phyloP scores from a whole-genome alignment of 2,888 invertebrate genomes.

The Shargacucullia verbasci region DNA sequence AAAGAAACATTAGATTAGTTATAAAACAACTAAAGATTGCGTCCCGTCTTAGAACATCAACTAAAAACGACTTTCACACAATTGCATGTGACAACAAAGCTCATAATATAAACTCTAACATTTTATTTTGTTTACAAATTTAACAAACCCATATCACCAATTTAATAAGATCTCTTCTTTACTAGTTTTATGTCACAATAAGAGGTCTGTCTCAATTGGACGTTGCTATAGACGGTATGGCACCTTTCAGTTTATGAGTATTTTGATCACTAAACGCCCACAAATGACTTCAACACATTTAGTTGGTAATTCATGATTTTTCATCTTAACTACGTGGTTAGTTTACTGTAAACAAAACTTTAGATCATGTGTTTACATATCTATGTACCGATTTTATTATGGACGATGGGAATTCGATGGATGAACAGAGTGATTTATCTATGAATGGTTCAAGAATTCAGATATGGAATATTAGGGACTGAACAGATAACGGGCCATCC shows the following conservation, averaged over 20 bases:
- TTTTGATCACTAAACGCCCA: slow-evolving; percentile 48
- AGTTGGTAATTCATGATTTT: slow-evolving; percentile 23
- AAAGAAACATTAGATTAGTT: background rate
- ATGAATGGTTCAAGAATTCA: too few relatives aligned
- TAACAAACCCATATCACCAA: slow-evolving; percentile 24
- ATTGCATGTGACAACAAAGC: slow-evolving; percentile 10
- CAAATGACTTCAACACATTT: slow-evolving; percentile 22
- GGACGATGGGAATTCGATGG: background rate
- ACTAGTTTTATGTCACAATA: background rate
- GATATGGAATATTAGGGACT: too few relatives aligned
- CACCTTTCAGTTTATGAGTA: slow-evolving; percentile 45
- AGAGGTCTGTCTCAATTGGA: slow-evolving; percentile 33
- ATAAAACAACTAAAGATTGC: too few relatives aligned
- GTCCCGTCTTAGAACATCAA: too few relatives aligned
- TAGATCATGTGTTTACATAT: slow-evolving; percentile 11
- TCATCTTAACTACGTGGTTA: slow-evolving; percentile 16
- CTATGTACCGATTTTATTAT: background rate
- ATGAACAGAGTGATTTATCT: too few relatives aligned
- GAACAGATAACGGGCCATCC: too few relatives aligned
- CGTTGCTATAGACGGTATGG: slow-evolving; percentile 52
- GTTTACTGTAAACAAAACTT: slow-evolving; percentile 22
- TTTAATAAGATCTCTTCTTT: slow-evolving; percentile 4
- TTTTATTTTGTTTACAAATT: slow-evolving; percentile 53
- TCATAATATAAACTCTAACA: slow-evolving; percentile 41
- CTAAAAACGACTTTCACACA: slow-evolving; percentile 11